Evolutionary conservation across 2,888 invertebrate species (phyloP), one percentile per base, ranked within the genome.

Genomic region (Stenodera caucasica): DNA sequence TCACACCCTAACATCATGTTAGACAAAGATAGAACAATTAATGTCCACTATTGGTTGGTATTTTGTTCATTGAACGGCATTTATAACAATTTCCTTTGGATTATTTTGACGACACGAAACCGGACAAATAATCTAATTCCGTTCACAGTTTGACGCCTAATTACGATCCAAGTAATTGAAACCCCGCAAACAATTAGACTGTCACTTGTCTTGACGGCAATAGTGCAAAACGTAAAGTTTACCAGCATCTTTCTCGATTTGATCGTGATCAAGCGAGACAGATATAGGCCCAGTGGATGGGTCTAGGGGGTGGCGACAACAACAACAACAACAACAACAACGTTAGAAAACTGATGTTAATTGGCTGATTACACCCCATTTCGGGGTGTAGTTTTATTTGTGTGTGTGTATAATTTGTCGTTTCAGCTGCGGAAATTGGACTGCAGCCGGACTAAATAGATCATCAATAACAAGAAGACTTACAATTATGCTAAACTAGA

Each of bases 121-220:
- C 76, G 73, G 76, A 76, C 78, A 79, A 79, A 78, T 79, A 79
- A 78, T 78, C 77, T 76, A 78, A 79, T 79, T 78, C 76, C 73
- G 73, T 75, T 77, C 79, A 74, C 79, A 79, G 79, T 78, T 78
- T 78, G 78, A 77, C 77, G 77, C 77, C 79, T 78, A 78, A 79
- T 78, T 78, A 77, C 74, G 71, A 72, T 69, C 71, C 72, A 68
- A 74, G 78, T 79, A 79, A 79, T 78, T 78, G 78, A 78, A 78
- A 78, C 79, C 78, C 78, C 77, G 74, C 77, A 77, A 78, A 78
- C 78, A 78, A 79, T 78, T 79, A 78, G 77, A 77, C 75, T 78
- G 77, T 78, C 77, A 78, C 76, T 78, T 77, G 77, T 78, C 76
- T 77, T 75, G 72, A 75, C 67, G 69, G 74, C 72, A 54, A 26